Evolutionary conservation across 1,140 invertebrate species (phyloP).

Genomic region (Portunus trituberculatus): DNA sequence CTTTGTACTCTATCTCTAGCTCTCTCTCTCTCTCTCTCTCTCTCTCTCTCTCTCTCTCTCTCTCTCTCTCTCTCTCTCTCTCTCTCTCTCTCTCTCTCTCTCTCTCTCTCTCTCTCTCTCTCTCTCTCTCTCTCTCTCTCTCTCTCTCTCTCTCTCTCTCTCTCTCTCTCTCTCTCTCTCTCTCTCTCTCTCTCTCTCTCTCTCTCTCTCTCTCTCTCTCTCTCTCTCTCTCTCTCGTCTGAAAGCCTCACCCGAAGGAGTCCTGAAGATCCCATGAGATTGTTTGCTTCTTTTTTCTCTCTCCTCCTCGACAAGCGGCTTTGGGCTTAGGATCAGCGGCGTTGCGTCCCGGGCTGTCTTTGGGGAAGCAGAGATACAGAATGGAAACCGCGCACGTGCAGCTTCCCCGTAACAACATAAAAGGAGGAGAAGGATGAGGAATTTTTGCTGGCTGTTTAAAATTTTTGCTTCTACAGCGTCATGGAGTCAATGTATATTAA

Average conservation of each 20-base stretch:
- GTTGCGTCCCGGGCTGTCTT: not conserved
- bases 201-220: not conserved
- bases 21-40: too few relatives aligned
- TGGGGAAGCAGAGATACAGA: not conserved
- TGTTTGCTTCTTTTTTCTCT: not conserved
- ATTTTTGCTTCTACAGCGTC: too few relatives aligned
- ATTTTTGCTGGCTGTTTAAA: too few relatives aligned
- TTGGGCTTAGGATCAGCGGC: not conserved
- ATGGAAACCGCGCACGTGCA: too few relatives aligned
- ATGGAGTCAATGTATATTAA: too few relatives aligned
- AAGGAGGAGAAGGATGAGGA: too few relatives aligned
- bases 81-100: not conserved
- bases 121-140: not conserved
- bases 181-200: too few relatives aligned
- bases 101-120: too few relatives aligned
- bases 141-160: not conserved
- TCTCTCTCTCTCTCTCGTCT: not conserved
- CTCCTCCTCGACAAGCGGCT: not conserved
- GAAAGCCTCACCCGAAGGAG: not conserved
- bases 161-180: not conserved
- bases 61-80: too few relatives aligned
- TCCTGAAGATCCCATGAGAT: not conserved
- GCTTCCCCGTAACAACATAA: too few relatives aligned
- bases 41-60: too few relatives aligned
- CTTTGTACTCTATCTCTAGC: too few relatives aligned